Base-by-base conservation (phyloP, 1,140 invertebrate species). In the Pachypeltis micranthus region DNA sequence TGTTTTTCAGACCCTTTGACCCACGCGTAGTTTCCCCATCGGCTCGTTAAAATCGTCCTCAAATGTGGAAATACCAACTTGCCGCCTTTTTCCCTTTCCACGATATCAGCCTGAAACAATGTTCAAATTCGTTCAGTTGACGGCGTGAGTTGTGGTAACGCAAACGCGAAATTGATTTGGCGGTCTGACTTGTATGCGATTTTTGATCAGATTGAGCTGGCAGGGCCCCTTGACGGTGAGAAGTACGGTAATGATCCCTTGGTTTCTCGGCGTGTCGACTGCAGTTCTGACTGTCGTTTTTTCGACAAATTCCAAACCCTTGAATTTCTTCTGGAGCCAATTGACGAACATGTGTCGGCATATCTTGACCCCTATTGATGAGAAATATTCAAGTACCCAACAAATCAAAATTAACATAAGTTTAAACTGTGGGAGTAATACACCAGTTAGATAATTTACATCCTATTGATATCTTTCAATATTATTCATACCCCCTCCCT, bases 11-110 rank as follows among this genome's bases (percentile, higher is more conserved):
- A 69, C 2, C 72, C 65, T 31, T 71, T 69, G 34, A 72, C 68
- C 84, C 85, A 87, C 1, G 82, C 85, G 69, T 86, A 87, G 61
- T 81, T 79, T 1, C 83, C 83, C 78, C 83, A 86, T 66, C 79
- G 79, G 0, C 79, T 81, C 0, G 83, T 80, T 47, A 87, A 68
- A 24, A 73, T 72, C 25, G 81, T 79, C 2, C 79, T 74, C 39
- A 87, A 68, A 59, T 83, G 78, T 0, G 84, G 83, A 60, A 70
- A 72, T 24, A 65, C 47, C 1, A 69, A 19, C 24, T 65, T 62
- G 1, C 69, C 70, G 29, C 57, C 65, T 21, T 67, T 63, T 14
- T 64, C 59, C 23, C 65, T 63, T 1, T 71, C 65, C 10, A 73
- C 54, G 24, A 73, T 71, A 27, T 72, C 69, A 61, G 65, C 61